Conservation (phyloP, 2,113 vertebrate species). For the Prietella phreatophila region DNA sequence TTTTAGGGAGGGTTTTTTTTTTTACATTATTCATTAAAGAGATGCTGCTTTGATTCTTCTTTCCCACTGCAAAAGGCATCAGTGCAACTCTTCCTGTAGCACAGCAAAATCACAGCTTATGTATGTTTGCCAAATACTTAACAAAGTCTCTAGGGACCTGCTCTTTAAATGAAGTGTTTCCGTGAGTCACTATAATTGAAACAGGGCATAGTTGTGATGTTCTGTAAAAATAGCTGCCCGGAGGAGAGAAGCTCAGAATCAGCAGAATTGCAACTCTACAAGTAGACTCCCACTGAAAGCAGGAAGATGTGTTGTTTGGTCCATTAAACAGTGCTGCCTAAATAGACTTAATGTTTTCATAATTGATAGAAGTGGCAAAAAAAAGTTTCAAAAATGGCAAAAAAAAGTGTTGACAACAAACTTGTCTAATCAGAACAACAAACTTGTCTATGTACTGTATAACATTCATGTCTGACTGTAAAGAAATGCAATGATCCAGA, state of each 20-base stretch:
- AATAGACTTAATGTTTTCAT: not conserved
- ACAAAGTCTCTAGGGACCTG: not conserved
- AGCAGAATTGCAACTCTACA: not conserved
- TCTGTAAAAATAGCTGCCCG: not conserved
- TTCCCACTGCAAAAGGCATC: not conserved
- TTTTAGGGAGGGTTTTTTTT: not conserved
- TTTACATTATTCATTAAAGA: not conserved
- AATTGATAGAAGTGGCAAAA: not conserved
- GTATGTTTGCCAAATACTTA: conserved; percentile 1
- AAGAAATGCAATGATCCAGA: not conserved
- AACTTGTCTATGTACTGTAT: not conserved
- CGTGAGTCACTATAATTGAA: conserved; percentile 15
- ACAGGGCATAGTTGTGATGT: not conserved
- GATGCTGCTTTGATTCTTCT: not conserved
- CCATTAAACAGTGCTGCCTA: not conserved
- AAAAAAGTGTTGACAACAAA: not conserved
- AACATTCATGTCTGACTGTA: not conserved
- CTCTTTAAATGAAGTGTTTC: conserved; percentile 22
- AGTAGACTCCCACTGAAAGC: not conserved
- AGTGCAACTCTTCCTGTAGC: not conserved
- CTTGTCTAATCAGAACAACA: not conserved
- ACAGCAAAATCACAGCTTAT: not conserved
- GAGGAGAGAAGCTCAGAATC: not conserved
- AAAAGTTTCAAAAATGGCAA: not conserved
- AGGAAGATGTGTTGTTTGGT: not conserved